A percentile compares a stretch with the other conserved stretches of the same genome.
Evolutionary conservation across 2,113 vertebrate species (phyloP).

Genomic region (Etheostoma cragini): DNA sequence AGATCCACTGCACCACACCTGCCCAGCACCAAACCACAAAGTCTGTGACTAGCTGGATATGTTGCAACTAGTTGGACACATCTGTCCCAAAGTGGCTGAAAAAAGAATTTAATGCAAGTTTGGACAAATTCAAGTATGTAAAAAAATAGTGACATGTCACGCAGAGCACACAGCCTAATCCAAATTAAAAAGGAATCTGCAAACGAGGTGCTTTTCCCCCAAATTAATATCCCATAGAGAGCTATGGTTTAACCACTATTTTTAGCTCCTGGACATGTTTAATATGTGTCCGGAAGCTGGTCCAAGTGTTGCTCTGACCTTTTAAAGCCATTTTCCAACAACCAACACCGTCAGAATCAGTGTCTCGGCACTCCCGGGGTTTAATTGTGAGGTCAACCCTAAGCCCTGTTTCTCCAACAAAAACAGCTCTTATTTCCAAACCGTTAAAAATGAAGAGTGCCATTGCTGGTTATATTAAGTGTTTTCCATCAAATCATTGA

Average conservation of each 20-base stretch:
- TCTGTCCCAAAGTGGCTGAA: neutral
- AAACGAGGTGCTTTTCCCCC: neutral
- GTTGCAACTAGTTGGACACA: neutral
- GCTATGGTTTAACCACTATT: neutral
- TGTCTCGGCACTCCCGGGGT: slow-evolving; percentile 15
- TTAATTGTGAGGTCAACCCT: slow-evolving; percentile 39
- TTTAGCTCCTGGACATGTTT: slow-evolving; percentile 13
- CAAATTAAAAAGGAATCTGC: slow-evolving; percentile 23
- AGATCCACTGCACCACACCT: neutral
- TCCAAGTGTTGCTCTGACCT: slow-evolving; percentile 27
- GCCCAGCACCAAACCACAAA: neutral
- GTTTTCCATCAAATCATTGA: slow-evolving; percentile 10
- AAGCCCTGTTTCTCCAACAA: slow-evolving; percentile 14
- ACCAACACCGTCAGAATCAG: slow-evolving; percentile 10
- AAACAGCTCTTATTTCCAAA: slow-evolving; percentile 39
- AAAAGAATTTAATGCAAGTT: neutral
- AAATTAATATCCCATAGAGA: slow-evolving; percentile 23
- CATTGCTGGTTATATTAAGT: neutral
- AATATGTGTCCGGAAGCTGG: slow-evolving; percentile 34
- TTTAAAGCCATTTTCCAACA: slow-evolving; percentile 38
- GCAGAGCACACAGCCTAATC: neutral
- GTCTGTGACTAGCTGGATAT: no score
- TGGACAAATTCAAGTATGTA: neutral
- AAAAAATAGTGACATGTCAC: neutral
- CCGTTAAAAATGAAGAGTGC: neutral